Evolutionary conservation across 1,140 invertebrate genomes (phyloP).

Genomic region (Medauroidea extradentata): DNA sequence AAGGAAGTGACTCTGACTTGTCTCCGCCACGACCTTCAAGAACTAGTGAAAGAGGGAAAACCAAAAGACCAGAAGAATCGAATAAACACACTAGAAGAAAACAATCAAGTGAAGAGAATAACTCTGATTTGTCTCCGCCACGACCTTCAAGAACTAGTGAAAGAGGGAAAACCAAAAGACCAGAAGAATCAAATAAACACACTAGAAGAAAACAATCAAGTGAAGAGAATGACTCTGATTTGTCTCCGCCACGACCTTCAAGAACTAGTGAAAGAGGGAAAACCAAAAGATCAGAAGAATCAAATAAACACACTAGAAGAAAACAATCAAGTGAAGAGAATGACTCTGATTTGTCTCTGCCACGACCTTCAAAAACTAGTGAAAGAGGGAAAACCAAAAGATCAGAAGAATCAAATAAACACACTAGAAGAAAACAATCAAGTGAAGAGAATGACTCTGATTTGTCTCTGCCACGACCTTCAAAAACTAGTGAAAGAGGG

Average conservation of each 20-base stretch:
- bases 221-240: slow-evolving; percentile 6
- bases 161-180: slow-evolving; percentile 17
- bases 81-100: background rate
- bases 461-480: background rate
- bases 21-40: slow-evolving; percentile 31
- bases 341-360: slow-evolving; percentile 3
- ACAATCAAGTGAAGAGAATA: background rate
- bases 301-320: background rate
- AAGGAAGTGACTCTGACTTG: slow-evolving; percentile 29
- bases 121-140: background rate
- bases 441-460: background rate
- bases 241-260: background rate
- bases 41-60: background rate
- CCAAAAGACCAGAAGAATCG: background rate
- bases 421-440: too few relatives aligned
- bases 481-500: background rate
- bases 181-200: background rate
- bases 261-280: slow-evolving; percentile 24
- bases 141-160: slow-evolving; percentile 15
- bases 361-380: too few relatives aligned
- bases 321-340: background rate
- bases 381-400: too few relatives aligned
- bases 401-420: too few relatives aligned
- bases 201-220: background rate
- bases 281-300: background rate